Base-by-base conservation (phyloP, 2,113 vertebrate genomes). In the Mastomys coucha region DNA sequence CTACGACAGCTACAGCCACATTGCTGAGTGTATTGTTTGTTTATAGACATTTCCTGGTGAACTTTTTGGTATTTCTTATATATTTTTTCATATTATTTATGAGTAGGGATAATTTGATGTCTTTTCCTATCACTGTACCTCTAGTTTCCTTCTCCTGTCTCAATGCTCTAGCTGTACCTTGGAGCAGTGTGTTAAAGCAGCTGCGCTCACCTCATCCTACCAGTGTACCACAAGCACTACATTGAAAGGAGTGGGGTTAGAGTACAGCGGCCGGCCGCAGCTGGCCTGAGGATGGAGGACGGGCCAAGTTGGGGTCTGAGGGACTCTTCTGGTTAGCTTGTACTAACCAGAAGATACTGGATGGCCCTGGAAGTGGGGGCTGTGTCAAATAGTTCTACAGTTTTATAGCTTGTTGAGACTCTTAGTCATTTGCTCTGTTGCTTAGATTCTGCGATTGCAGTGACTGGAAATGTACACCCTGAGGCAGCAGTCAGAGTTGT, bases 401-500 rank as follows among this genome's bases (percentile, higher is more conserved):
- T 78, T 11, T 87, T 58, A 12, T 75, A 28, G 28, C 91, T 95
- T 58, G 22, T 19, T 89, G 3, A 28, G 49, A 93, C 3, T 75
- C 49, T 73, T 86, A 4, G 67, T 91, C n/a, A 0, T 73, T 11
- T 93, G 63, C 12, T 89, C 3, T 93, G 3, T 88, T 95, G 84
- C 45, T 67, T 94, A 99, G 99, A 96, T 94, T 94, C 88, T 26
- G 96, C 65, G 31, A 94, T 96, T 0, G 98, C 98, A 98, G 91
- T 96, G 80, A 72, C 98, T 2, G 80, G 75, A 24, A 96, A 96
- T 81, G 97, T 99, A 91, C 98, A 98, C 95, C 97, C 96, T 1
- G 99, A 99, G 22, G 98, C 99, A 0, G 99, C 99, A 3, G 67
- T 98, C 89, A 99, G 98, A 2, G 99, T 99, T 60, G 96, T 99